A percentile compares a stretch with the other conserved stretches of the same genome.
phyloP scores from a whole-genome alignment of 2,113 vertebrate species.

The Ammodytes dubius region DNA sequence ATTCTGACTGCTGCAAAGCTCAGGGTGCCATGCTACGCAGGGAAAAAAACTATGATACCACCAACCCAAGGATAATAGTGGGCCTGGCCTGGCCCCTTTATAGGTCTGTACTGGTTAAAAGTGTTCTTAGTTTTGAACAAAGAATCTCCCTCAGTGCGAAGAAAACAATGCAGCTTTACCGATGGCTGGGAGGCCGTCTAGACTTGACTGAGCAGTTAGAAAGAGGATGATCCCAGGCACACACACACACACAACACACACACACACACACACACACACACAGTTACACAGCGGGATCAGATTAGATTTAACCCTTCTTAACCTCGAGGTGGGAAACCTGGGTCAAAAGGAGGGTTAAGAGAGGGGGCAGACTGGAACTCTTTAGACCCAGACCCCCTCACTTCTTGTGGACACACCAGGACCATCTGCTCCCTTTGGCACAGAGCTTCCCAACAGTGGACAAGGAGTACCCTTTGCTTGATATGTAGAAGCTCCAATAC shows the following conservation, averaged over 20 bases:
- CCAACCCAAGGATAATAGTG: background rate
- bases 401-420: conserved; percentile 51
- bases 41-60: no score
- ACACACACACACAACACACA: background rate
- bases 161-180: conserved; percentile 30
- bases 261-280: conserved; percentile 36
- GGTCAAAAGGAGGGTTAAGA: background rate
- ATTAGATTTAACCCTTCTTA: conserved; percentile 78
- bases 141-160: conserved; percentile 28
- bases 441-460: conserved; percentile 25
- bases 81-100: background rate
- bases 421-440: conserved; percentile 74
- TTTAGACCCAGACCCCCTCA: conserved; percentile 52
- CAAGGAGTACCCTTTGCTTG: conserved; percentile 21
- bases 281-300: conserved; percentile 41
- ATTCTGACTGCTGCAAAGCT: background rate
- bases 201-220: conserved; percentile 50
- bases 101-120: background rate
- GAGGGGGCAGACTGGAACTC: conserved; percentile 41
- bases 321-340: conserved; percentile 61
- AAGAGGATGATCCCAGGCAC: conserved; percentile 43
- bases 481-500: background rate
- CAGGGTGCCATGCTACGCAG: background rate
- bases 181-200: conserved; percentile 49
- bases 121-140: conserved; percentile 9